Evolutionary conservation across 2,797 vertebrate genomes (phyloP).

Genomic region (Chiloscyllium punctatum): DNA sequence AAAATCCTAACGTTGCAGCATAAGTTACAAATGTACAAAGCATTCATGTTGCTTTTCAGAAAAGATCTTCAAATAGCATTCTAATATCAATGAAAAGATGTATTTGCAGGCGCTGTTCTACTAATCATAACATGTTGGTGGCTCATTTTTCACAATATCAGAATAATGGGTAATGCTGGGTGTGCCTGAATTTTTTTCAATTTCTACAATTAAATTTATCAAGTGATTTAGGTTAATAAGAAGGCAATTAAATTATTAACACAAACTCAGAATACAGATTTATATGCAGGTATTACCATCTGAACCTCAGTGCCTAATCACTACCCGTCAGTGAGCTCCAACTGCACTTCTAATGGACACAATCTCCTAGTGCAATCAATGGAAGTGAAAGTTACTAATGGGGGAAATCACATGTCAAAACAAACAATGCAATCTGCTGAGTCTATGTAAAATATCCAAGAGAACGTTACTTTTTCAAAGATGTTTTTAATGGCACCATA

Average conservation of each 20-base stretch:
- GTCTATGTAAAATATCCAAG: conserved; percentile 1
- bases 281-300: background rate
- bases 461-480: background rate
- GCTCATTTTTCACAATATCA: background rate
- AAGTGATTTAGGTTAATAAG: conserved; percentile 12
- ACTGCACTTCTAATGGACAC: conserved; percentile 1
- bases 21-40: background rate
- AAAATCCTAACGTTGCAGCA: background rate
- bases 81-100: background rate
- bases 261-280: background rate
- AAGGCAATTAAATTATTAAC: background rate
- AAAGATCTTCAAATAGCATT: background rate
- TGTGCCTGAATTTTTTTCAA: background rate
- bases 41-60: background rate
- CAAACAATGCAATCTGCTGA: background rate
- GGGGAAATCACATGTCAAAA: background rate
- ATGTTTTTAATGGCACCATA: background rate
- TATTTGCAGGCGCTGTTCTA: background rate
- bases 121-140: conserved; percentile 1
- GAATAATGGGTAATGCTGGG: too few species aligned
- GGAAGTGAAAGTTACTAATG: conserved; percentile 1
- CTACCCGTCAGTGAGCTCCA: conserved; percentile 1
- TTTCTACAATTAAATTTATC: background rate
- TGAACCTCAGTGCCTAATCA: conserved; percentile 4
- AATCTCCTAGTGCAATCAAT: conserved; percentile 6